These are phyloP conservation scores for Megalops atlanticus DNA, from an alignment of 2,113 vertebrate genomes.

Conservation along the genomic window DNA sequence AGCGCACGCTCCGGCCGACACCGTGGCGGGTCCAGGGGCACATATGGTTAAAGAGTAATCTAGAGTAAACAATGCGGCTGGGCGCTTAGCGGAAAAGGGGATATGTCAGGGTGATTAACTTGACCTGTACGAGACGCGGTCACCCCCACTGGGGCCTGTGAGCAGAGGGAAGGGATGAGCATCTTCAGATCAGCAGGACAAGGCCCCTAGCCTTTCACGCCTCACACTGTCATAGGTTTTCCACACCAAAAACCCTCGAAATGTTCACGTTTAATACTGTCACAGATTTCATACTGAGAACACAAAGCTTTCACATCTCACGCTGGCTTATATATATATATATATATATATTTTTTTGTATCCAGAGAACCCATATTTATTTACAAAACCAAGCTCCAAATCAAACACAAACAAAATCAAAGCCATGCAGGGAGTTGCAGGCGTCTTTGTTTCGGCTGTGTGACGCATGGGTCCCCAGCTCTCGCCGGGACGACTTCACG, in stretches of 20 bases:
- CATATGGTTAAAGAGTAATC: not conserved
- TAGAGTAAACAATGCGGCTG: not conserved
- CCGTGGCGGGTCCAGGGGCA: too few species aligned
- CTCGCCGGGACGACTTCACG: conserved; percentile 30
- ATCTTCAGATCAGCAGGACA: not conserved
- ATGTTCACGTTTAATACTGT: too few species aligned
- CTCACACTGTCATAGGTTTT: not conserved
- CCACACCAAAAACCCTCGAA: not conserved
- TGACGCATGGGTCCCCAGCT: not conserved
- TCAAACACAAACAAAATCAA: not conserved
- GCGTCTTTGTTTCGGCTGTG: not conserved
- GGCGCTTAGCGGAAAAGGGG: not conserved
- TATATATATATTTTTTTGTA: too few species aligned
- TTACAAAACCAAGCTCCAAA: too few species aligned
- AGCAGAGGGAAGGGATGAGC: too few species aligned
- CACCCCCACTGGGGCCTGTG: not conserved
- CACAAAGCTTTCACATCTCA: too few species aligned
- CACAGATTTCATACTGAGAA: too few species aligned
- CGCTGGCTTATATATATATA: too few species aligned
- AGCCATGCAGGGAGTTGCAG: not conserved
- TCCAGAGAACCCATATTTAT: too few species aligned
- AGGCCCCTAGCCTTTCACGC: not conserved
- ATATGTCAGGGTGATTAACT: not conserved
- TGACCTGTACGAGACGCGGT: not conserved
- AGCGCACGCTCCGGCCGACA: too few species aligned